Conservation (phyloP, 2,113 vertebrate genomes). For the Chlamydotis undulata region DNA sequence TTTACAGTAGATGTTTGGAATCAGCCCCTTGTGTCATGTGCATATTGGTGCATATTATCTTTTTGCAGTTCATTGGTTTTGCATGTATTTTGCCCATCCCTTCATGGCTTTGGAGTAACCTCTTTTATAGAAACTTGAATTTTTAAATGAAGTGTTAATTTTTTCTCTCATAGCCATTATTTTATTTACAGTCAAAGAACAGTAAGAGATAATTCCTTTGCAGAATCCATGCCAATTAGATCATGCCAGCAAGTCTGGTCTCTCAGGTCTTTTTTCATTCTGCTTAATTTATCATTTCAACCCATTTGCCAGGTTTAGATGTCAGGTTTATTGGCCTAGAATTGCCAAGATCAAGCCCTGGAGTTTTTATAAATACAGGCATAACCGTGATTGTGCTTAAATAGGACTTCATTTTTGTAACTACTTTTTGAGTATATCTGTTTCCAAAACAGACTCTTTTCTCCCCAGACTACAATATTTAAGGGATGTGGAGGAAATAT, state of each 20-base stretch:
- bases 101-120: not conserved
- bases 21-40: not conserved
- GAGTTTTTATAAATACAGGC: not conserved
- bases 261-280: slow-evolving; percentile 45
- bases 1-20: not conserved
- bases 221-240: slow-evolving; percentile 2
- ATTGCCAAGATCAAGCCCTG: slow-evolving; percentile 4
- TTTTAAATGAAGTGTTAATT: not conserved
- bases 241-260: not conserved
- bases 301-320: slow-evolving; percentile 2
- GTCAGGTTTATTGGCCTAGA: slow-evolving; percentile 4
- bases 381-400: not conserved
- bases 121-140: not conserved
- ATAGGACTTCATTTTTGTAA: not conserved
- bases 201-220: not conserved
- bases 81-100: not conserved
- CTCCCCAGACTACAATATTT: not conserved
- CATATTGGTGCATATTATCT: not conserved
- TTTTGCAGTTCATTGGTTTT: not conserved
- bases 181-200: not conserved
- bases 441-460: not conserved
- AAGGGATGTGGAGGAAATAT: not conserved
- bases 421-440: not conserved
- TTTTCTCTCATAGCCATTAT: not conserved
- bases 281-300: slow-evolving; percentile 46